Base-by-base conservation (phyloP, 2,797 vertebrate species). In the Octomys mimax region DNA sequence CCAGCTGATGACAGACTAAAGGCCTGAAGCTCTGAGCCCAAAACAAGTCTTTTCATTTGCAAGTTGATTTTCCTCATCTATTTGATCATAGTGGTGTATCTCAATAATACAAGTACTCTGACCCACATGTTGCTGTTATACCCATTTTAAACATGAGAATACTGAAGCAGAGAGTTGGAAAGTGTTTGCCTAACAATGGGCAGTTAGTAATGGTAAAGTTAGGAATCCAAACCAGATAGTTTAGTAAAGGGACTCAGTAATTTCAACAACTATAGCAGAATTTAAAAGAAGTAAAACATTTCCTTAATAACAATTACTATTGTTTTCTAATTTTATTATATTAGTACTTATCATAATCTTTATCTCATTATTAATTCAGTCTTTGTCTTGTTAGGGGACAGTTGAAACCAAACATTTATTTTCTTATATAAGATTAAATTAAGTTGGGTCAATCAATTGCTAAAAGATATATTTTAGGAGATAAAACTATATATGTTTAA, bases 321-420 rank as follows among this genome's bases (percentile, higher is more conserved):
- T 84, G 62, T 16, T 91, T 87, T 91, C 33, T 6, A 52, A 93
- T 95, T 83, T 13, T 62, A 33, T 88, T 84, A 54, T 31, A 66
- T 94, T 39, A 54, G n/a, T 92, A 49, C 21, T 84, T 85, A n/a
- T 70, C 26, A 77, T 70, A 77, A 16, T 83, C 24, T 68, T 96
- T 81, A 36, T 18, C 19, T 87, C 52, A 93, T 39, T 57, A 75
- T 73, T 61, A 75, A 2, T 57, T 93, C 92, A 59, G 57, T 26
- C 52, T 93, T 93, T 78, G 10, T 89, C 49, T 92, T 77, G 70
- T 26, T 31, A 46, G 36, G n/a, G 28, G 33, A 79, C 81, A 42
- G 7, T 62, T 80, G 28, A 80, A 87, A 8, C 13, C 62, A 78
- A 42, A 36, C 13, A 83, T 18, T 36, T 64, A 33, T 88, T 39